Evolutionary conservation across 2,113 vertebrate species (phyloP).

Genomic region (Serilophus lunatus): DNA sequence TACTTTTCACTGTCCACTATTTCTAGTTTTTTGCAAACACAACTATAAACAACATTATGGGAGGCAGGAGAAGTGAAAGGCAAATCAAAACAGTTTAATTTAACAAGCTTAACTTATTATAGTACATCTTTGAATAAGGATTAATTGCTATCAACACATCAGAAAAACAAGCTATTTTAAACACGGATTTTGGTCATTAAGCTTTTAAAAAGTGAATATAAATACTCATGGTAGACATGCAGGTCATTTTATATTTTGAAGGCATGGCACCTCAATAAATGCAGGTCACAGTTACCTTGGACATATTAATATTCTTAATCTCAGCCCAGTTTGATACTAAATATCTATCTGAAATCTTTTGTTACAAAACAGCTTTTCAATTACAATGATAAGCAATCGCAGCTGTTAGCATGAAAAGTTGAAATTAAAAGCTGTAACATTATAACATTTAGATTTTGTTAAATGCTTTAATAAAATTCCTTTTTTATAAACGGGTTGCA

Average conservation of each 20-base stretch:
- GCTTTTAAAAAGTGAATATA: neutral
- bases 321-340: neutral
- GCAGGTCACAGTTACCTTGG: neutral
- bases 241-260: neutral
- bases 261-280: neutral
- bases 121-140: neutral
- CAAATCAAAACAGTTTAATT: neutral
- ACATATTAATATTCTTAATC: neutral
- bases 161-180: constrained; percentile 3
- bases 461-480: neutral
- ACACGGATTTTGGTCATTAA: neutral
- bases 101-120: neutral
- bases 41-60: neutral
- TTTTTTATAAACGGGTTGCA: neutral
- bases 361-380: neutral
- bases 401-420: neutral
- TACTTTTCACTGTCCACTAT: neutral
- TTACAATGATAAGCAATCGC: neutral
- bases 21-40: neutral
- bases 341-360: neutral
- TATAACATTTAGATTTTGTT: neutral
- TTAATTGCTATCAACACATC: neutral
- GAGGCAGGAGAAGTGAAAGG: neutral
- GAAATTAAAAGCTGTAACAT: neutral
- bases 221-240: neutral